A percentile compares a stretch with the other conserved stretches of the same genome.
Evolutionary conservation across 2,888 invertebrate genomes (phyloP).

Genomic region (Ecliptopera silaceata): DNA sequence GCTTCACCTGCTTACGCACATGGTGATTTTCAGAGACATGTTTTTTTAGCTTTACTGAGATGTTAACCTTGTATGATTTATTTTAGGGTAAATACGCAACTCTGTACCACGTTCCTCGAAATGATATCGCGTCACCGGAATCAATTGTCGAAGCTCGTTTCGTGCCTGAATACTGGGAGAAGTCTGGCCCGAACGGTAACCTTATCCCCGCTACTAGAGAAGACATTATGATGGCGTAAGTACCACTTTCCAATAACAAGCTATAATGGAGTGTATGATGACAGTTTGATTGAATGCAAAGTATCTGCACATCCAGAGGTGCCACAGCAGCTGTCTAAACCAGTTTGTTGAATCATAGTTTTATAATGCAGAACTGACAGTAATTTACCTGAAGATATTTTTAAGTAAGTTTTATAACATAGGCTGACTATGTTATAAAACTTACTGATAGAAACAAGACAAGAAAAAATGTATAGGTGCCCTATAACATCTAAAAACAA

Average conservation of each 20-base stretch:
- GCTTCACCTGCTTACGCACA: too few species aligned
- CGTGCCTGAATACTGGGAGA: constrained; percentile 90
- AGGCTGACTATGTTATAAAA: too few species aligned
- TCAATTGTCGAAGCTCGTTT: constrained; percentile 69
- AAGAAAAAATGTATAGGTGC: not conserved
- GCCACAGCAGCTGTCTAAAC: too few species aligned
- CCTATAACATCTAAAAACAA: not conserved
- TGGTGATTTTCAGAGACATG: too few species aligned
- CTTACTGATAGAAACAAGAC: not conserved
- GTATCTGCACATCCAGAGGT: too few species aligned
- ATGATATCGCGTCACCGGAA: constrained; percentile 39
- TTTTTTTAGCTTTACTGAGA: too few species aligned
- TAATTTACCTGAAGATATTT: too few species aligned
- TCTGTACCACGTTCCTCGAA: constrained; percentile 55
- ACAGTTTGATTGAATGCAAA: too few species aligned
- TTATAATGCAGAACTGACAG: too few species aligned
- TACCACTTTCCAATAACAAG: not conserved
- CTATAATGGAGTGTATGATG: too few species aligned
- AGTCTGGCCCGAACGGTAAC: constrained; percentile 70
- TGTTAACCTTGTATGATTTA: not conserved
- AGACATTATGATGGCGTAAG: constrained; percentile 95
- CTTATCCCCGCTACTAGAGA: constrained; percentile 88
- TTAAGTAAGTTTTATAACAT: not conserved
- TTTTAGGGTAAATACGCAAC: constrained; percentile 68
- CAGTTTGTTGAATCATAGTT: too few species aligned